phyloP scores from a whole-genome alignment of 2,797 vertebrate species.

The Oceanodroma leucorhoa region DNA sequence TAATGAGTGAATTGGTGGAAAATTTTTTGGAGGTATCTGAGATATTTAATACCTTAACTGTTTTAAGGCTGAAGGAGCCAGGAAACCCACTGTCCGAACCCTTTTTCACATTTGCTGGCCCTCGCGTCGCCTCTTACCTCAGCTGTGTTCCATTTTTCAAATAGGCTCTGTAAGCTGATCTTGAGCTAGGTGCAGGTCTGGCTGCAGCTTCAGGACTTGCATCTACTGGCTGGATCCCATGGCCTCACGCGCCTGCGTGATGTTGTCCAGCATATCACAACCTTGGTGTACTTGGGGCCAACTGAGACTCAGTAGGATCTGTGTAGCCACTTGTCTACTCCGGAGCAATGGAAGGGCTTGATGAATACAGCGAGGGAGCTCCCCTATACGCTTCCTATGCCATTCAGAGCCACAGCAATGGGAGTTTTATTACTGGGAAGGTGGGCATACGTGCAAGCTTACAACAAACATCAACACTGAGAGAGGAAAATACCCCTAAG shows the following conservation, averaged over 20 bases:
- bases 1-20: not conserved
- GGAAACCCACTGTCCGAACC: fast-evolving
- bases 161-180: not conserved
- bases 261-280: not conserved
- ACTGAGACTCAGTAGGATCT: not conserved
- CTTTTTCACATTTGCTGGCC: fast-evolving
- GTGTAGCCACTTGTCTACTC: not conserved
- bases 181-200: not conserved
- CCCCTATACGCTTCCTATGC: fast-evolving
- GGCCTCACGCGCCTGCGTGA: fast-evolving
- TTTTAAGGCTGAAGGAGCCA: not conserved
- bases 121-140: not conserved
- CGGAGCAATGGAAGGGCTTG: not conserved
- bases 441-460: not conserved
- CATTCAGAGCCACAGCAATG: not conserved
- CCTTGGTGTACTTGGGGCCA: not conserved
- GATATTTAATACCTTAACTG: not conserved
- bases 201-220: not conserved
- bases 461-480: not conserved
- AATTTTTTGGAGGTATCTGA: not conserved
- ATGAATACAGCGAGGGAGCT: not conserved
- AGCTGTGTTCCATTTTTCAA: not conserved
- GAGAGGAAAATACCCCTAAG: not conserved
- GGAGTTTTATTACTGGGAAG: not conserved
- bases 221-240: not conserved